phyloP scores from a whole-genome alignment of 2,113 vertebrate genomes.

The Physeter macrocephalus region DNA sequence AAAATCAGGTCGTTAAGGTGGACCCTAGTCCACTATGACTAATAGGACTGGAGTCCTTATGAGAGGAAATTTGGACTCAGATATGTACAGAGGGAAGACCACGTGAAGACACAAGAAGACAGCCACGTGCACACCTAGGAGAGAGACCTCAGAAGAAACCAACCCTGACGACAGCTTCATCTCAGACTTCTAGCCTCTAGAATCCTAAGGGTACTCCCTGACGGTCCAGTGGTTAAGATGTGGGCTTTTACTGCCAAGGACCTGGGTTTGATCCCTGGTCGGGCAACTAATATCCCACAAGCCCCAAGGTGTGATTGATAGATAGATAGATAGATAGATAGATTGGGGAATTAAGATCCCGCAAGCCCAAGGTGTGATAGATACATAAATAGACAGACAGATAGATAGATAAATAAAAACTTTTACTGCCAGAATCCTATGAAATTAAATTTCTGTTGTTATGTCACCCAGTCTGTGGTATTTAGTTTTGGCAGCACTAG shows the following conservation, averaged over 20 bases:
- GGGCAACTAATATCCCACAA: too few species aligned
- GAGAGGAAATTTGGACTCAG: background rate
- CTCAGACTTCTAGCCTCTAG: background rate
- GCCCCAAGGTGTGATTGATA: too few species aligned
- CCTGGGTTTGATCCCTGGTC: too few species aligned
- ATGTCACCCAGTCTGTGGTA: background rate
- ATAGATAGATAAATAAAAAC: too few species aligned
- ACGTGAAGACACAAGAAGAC: rapidly evolving
- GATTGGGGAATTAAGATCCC: too few species aligned
- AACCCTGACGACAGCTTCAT: background rate
- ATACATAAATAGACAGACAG: too few species aligned
- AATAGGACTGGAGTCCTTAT: background rate
- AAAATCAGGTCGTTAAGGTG: background rate
- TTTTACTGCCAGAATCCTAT: background rate
- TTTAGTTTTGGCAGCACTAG: background rate
- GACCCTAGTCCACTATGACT: background rate
- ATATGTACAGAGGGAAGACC: background rate
- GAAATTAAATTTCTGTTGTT: background rate
- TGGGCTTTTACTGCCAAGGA: too few species aligned
- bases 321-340: too few species aligned
- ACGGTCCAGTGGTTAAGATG: too few species aligned
- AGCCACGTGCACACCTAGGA: background rate
- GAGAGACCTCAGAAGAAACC: background rate
- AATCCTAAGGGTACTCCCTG: background rate
- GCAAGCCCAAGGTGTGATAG: too few species aligned